Evolutionary conservation across 2,113 vertebrate species (phyloP), one percentile per base, ranked within the genome.

Genomic region (Triplophysa rosa): DNA sequence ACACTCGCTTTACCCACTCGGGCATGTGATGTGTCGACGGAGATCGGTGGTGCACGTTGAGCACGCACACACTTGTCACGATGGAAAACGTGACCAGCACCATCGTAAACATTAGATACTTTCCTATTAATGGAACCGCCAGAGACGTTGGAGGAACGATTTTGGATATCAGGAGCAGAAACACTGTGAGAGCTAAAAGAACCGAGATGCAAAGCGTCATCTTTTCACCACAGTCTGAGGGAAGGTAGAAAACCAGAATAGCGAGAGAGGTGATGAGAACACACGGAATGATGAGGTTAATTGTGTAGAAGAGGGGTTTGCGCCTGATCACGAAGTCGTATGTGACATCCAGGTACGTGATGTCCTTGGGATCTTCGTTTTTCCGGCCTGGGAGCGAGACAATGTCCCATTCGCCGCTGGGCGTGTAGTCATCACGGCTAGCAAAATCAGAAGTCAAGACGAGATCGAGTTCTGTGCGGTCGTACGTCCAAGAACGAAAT

Each of bases 91-190:
- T 94, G 66, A 94, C 93, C 83, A 94, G 81, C 13, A 94, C 91
- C 93, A 94, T 94, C 67, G 93, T 92, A 84, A 94, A 94, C 93
- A 93, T 94, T 83, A 94, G 82, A 86, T 94, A 94, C 87, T 94
- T 94, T 72, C 93, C 93, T 75, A 94, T 93, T 17, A 94, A 92
- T 3, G 93, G 93, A 54, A 94, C 93, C 6, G 93, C 93, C 5
- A 94, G 86, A 10, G 93, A 94, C 26, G 93, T 94, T 13, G 93
- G 93, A 0, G 93, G 93, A 14, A 94, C 93, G 8, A 94, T 94
- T 87, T 94, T 94, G 9, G 92, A 94, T 76, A 94, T 93, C n/a
- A 94, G 90, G 80, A 94, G 88, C 77, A 94, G 88, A 86, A 94
- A 94, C 81, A 94, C 93, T 69, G 93, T 94, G 76, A 94, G 91